Conservation (phyloP, 1,140 invertebrate species). For the Brachystomella parvula region DNA sequence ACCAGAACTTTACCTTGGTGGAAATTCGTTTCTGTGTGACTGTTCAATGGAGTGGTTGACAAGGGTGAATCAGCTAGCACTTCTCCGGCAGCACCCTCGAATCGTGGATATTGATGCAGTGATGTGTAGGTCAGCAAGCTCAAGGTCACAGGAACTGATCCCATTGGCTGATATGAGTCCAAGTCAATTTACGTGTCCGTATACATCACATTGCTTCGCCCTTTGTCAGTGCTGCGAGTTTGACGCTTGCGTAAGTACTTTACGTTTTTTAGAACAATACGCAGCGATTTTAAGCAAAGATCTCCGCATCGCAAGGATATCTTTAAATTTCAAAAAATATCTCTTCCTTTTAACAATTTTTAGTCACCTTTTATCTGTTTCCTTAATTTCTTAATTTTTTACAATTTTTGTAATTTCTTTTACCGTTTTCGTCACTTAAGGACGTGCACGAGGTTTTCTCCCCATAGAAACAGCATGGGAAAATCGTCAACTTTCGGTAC, state of each 20-base stretch:
- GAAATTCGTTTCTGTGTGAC: constrained; percentile 83
- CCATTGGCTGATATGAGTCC: constrained; percentile 13
- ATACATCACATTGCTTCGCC: constrained; percentile 85
- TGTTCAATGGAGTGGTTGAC: constrained; percentile 89
- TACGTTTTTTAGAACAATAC: too few relatives aligned
- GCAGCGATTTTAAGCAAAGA: too few relatives aligned
- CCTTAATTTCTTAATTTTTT: too few relatives aligned
- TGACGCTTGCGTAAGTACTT: constrained; percentile 86
- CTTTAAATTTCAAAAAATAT: too few relatives aligned
- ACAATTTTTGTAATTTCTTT: too few relatives aligned
- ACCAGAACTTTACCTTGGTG: constrained; percentile 71
- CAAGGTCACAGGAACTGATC: neutral
- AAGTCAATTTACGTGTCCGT: constrained; percentile 47
- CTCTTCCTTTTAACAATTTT: too few relatives aligned
- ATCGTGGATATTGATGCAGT: constrained; percentile 80
- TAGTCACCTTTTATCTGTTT: too few relatives aligned
- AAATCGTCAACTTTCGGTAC: too few relatives aligned
- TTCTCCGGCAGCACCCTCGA: constrained; percentile 66
- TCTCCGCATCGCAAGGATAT: too few relatives aligned
- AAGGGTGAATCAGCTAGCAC: constrained; percentile 63
- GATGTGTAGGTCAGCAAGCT: constrained; percentile 50
- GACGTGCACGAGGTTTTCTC: too few relatives aligned
- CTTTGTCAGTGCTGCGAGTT: constrained; percentile 89
- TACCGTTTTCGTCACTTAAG: too few relatives aligned
- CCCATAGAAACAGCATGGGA: too few relatives aligned